Conservation (phyloP, 1,140 invertebrate species). For the Pseudomyrmex cubaensis region DNA sequence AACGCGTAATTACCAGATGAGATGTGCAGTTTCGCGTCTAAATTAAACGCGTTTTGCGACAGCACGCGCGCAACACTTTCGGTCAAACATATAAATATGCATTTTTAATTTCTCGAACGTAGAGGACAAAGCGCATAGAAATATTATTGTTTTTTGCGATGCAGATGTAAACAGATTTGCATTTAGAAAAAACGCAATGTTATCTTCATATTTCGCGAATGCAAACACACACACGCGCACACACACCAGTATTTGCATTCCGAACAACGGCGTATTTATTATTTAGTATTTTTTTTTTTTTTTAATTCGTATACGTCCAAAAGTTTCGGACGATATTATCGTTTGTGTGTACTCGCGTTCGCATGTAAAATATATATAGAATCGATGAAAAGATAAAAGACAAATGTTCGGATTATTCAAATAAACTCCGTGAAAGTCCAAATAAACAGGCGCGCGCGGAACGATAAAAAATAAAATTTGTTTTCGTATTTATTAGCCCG, state of each 20-base stretch:
- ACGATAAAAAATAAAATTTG: slow-evolving; percentile 3
- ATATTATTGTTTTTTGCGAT: slow-evolving; percentile 48
- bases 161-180: slow-evolving; percentile 56
- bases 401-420: background rate
- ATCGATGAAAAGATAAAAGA: background rate
- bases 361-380: too few species aligned
- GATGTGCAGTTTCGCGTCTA: background rate
- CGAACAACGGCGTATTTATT: slow-evolving; percentile 47
- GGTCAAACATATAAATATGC: background rate
- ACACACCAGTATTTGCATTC: slow-evolving; percentile 36
- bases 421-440: slow-evolving; percentile 4
- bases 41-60: slow-evolving; percentile 5
- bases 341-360: background rate
- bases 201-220: slow-evolving; percentile 45
- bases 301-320: background rate
- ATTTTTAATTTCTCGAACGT: slow-evolving; percentile 1
- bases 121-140: background rate
- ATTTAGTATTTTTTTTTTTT: background rate
- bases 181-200: slow-evolving; percentile 48
- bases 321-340: slow-evolving; percentile 29
- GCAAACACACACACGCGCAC: slow-evolving; percentile 8
- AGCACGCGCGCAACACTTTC: too few species aligned
- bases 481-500: background rate
- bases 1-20: background rate
- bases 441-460: too few species aligned